Evolutionary conservation across 2,888 invertebrate species (phyloP), one percentile per base, ranked within the genome.

Genomic region (Eupithecia vulgata): DNA sequence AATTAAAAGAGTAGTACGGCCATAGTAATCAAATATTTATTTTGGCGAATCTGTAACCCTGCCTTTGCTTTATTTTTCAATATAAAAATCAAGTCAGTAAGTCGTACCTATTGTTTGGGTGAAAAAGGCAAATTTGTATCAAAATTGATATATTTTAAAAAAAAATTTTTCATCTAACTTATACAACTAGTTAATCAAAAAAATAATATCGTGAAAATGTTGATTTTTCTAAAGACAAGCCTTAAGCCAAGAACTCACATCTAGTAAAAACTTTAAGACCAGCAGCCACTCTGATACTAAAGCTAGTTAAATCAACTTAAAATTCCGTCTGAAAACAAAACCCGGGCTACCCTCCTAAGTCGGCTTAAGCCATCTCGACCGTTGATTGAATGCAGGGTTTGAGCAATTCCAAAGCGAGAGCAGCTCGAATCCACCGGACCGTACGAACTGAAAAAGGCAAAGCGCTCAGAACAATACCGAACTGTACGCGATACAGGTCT

Each of bases 371-470:
- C 70, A 76, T 77, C 77, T 73, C 74, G 76, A 76, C 76, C 79
- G 76, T 81, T 82, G 82, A 82, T 84, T 81, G 81, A 81, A 80
- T 79, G 79, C 70, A 76, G 71, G 78, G 77, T 81, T 80, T 79
- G 71, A 78, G 78, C 77, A 76, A 79, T 81, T 84, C 75, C 71
- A 71, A 80, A 78, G 77, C 72, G 72, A 61, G 76, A 80, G 79
- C 71, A 73, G 77, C 79, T 79, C 76, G 48, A 80, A 80, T 79
- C 74, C 78, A 76, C 75, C 77, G 78, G 76, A 84, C 80, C 83
- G 82, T 80, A 80, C 80, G 81, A 82, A 84, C 83, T 82, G 82
- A 81, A 80, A 85, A 84, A 82, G 86, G 81, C 83, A 82, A 67
- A 72, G 70, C 59, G 67, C 59, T 82, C 83, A 80, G 84, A 86